Base-by-base conservation (phyloP, 1,140 invertebrate genomes). In the Eriocheir sinensis region DNA sequence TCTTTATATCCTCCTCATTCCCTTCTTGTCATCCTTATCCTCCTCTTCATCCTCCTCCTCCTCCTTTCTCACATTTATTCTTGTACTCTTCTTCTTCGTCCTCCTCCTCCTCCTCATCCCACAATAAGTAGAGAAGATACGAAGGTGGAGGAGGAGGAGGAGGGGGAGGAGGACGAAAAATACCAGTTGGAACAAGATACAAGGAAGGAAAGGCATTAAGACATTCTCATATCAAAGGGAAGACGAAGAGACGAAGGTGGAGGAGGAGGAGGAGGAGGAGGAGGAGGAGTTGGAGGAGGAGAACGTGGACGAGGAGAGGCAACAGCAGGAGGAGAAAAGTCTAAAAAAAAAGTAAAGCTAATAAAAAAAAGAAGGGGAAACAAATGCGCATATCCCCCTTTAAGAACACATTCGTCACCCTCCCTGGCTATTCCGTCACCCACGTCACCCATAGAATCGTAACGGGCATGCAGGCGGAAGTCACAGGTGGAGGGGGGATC, bases 81-180 rank as follows among this genome's bases (percentile, higher is more conserved):
- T n/a, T n/a, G n/a, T n/a, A n/a, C n/a, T n/a, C n/a, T n/a, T n/a
- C n/a, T n/a, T n/a, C n/a, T n/a, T n/a, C n/a, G n/a, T n/a, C n/a
- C n/a, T n/a, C n/a, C n/a, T n/a, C n/a, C n/a, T n/a, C n/a, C n/a
- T n/a, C n/a, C n/a, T n/a, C n/a, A n/a, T n/a, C n/a, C n/a, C n/a
- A n/a, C n/a, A n/a, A n/a, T n/a, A n/a, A n/a, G n/a, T n/a, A n/a
- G n/a, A n/a, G n/a, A n/a, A n/a, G n/a, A n/a, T 15, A 72, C 12
- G n/a, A n/a, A 72, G 60, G n/a, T 15, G n/a, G 60, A 72, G 60
- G n/a, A n/a, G n/a, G 60, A 72, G 60, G n/a, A n/a, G n/a, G 60
- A 72, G 60, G n/a, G 60, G n/a, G 60, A 72, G 60, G n/a, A 72
- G 60, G 60, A 72, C 12, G 60, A n/a, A 72, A n/a, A 72, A n/a